Conservation (phyloP, 2,888 invertebrate genomes). For the Tetramorium bicarinatum region DNA sequence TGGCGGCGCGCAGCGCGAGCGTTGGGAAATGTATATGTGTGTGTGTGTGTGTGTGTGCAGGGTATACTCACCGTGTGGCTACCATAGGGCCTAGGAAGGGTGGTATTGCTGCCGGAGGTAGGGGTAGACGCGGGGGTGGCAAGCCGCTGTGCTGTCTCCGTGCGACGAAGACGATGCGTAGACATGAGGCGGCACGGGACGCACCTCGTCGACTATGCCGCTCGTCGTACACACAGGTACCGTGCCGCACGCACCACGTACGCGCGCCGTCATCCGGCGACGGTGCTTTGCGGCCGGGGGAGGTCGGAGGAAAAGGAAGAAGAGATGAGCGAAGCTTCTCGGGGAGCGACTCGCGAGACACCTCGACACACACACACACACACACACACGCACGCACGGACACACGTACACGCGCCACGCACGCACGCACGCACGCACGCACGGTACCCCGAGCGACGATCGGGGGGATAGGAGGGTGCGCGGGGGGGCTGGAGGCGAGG, state of each 20-base stretch:
- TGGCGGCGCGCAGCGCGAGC: neutral
- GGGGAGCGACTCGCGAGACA: neutral
- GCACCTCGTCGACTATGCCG: slow-evolving; percentile 69
- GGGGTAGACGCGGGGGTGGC: slow-evolving; percentile 65
- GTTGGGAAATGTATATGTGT: no score
- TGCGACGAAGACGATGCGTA: slow-evolving; percentile 68
- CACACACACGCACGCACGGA: slow-evolving; percentile 5
- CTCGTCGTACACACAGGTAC: slow-evolving; percentile 68
- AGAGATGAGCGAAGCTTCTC: neutral
- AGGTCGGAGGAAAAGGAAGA: neutral
- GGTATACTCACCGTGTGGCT: slow-evolving; percentile 77
- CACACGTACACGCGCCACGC: neutral
- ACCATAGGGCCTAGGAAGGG: slow-evolving; percentile 81
- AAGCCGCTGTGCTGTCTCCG: slow-evolving; percentile 65
- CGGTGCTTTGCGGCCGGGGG: slow-evolving; percentile 10
- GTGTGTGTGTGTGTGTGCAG: slow-evolving; percentile 4
- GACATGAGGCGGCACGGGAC: slow-evolving; percentile 74
- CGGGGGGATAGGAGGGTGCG: neutral
- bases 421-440: slow-evolving; percentile 38
- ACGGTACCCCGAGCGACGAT: slow-evolving; percentile 44
- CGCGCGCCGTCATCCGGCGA: slow-evolving; percentile 74
- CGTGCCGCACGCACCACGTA: slow-evolving; percentile 72
- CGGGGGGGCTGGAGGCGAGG: neutral
- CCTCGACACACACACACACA: slow-evolving; percentile 7
- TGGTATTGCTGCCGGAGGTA: slow-evolving; percentile 67